These are phyloP conservation scores for Ips typographus DNA, from an alignment of 1,140 invertebrate genomes.

Conservation along the genomic window DNA sequence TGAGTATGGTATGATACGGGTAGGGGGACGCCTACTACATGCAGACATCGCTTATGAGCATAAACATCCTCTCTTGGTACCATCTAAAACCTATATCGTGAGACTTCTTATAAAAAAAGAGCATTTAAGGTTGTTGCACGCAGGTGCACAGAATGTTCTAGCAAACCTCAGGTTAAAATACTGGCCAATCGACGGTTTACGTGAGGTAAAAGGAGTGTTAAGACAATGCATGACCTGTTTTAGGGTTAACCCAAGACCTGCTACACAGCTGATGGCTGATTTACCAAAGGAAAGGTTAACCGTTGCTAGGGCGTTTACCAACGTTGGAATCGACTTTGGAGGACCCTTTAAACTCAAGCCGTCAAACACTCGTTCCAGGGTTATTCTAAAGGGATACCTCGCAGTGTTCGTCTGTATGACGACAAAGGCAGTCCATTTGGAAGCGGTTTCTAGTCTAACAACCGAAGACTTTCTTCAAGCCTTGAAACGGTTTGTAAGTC, in stretches of 20 bases:
- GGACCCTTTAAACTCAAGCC: background rate
- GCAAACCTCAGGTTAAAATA: background rate
- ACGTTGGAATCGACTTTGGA: background rate
- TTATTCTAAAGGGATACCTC: background rate
- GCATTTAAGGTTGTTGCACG: background rate
- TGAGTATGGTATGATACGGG: constrained; percentile 9
- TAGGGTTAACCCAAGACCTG: background rate
- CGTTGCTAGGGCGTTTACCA: background rate
- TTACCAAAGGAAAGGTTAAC: constrained; percentile 2
- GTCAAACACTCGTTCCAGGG: background rate
- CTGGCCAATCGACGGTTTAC: background rate
- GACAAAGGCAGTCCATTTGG: background rate
- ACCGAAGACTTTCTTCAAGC: too few relatives aligned
- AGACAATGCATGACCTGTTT: background rate
- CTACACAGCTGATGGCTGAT: constrained; percentile 1
- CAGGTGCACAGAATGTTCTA: background rate
- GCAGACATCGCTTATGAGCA: constrained; percentile 18
- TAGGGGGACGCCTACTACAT: constrained; percentile 23
- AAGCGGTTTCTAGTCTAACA: background rate
- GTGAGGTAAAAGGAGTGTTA: background rate
- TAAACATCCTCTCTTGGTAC: background rate
- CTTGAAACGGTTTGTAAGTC: too few relatives aligned
- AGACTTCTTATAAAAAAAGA: background rate
- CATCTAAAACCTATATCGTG: background rate
- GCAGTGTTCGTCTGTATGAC: background rate